Percentiles rank a stretch among this genome's conserved stretches.
Evolutionary conservation across 2,113 vertebrate species (phyloP).

Genomic region (Ciconia boyciana): DNA sequence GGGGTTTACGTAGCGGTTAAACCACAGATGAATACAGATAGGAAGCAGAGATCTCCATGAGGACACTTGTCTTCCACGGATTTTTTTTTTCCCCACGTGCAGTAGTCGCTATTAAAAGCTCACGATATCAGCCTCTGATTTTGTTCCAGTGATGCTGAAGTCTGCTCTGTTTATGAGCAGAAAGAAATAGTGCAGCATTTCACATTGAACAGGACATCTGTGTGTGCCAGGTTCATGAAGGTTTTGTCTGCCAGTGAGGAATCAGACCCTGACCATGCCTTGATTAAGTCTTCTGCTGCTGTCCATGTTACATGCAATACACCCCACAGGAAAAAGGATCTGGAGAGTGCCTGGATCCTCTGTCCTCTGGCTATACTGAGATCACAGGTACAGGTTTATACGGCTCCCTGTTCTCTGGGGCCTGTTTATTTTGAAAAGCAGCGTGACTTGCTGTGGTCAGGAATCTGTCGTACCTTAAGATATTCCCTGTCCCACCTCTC

Average conservation of each 20-base stretch:
- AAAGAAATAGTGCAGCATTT: neutral
- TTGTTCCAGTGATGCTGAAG: neutral
- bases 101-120: neutral
- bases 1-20: neutral
- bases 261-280: neutral
- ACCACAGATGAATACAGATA: neutral
- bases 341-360: neutral
- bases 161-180: neutral
- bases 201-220: neutral
- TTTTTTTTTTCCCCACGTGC: fast-evolving
- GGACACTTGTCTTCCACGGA: neutral
- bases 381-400: neutral
- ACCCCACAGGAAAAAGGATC: neutral
- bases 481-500: neutral
- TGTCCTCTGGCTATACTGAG: neutral
- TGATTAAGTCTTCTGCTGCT: neutral
- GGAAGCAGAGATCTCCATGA: neutral
- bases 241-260: neutral
- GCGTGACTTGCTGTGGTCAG: neutral
- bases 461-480: fast-evolving
- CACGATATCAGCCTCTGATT: neutral
- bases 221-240: neutral
- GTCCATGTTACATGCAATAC: neutral
- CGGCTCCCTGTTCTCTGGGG: neutral
- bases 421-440: neutral